phyloP scores from a whole-genome alignment of 2,113 vertebrate genomes.

The Oenanthe melanoleuca region DNA sequence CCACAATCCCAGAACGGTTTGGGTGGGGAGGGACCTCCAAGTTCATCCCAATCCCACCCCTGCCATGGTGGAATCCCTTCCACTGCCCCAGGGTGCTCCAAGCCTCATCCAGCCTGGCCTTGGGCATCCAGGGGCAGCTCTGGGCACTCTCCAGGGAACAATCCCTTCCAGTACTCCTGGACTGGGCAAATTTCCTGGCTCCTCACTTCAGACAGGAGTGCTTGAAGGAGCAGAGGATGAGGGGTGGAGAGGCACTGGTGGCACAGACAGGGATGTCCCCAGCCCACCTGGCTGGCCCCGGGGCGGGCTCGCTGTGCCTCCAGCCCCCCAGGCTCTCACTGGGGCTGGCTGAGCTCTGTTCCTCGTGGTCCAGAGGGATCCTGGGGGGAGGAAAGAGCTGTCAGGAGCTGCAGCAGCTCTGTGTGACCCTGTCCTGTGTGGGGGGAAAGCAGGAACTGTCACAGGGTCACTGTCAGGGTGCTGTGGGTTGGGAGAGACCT shows the following conservation, averaged over 20 bases:
- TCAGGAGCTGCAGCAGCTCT: not conserved
- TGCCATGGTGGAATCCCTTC: not conserved
- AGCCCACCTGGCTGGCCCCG: not conserved
- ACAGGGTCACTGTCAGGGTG: not conserved
- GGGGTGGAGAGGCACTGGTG: not conserved
- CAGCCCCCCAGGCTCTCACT: not conserved
- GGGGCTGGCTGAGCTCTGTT: not conserved
- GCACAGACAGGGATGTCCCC: not conserved
- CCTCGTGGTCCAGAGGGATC: not conserved
- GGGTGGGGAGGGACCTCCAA: not conserved
- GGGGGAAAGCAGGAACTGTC: not conserved
- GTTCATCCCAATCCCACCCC: accelerated
- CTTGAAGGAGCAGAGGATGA: not conserved
- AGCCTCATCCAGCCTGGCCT: not conserved
- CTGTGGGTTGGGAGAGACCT: not conserved
- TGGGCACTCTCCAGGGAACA: not conserved
- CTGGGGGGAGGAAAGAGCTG: not conserved
- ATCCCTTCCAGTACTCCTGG: not conserved
- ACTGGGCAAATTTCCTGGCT: not conserved
- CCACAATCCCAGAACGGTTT: too few species aligned
- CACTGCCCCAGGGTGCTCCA: not conserved
- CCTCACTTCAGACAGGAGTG: not conserved
- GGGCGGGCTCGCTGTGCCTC: not conserved
- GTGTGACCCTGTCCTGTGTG: not conserved
- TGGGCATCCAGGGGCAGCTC: not conserved